Evolutionary conservation across 2,888 invertebrate genomes (phyloP), one percentile per base, ranked within the genome.

Genomic region (Aleiodes leptofemur): DNA sequence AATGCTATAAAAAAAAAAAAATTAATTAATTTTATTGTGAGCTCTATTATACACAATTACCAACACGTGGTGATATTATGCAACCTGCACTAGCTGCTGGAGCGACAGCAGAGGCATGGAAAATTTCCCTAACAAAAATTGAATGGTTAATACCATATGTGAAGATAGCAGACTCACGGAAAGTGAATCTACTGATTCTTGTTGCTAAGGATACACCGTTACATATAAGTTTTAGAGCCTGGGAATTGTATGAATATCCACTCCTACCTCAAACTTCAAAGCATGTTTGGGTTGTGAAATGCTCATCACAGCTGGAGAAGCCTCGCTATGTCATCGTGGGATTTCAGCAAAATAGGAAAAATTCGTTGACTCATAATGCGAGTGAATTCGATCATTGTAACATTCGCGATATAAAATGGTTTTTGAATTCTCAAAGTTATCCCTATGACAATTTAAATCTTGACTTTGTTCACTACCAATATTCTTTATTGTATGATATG

Each of bases 21-120:
- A n/a, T n/a, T n/a, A n/a, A n/a, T n/a, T n/a, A n/a, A n/a, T n/a
- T n/a, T n/a, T n/a, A n/a, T n/a, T n/a, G n/a, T n/a, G n/a, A n/a
- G n/a, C n/a, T n/a, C n/a, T n/a, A n/a, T n/a, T n/a, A n/a, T n/a
- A n/a, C n/a, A n/a, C n/a, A n/a, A n/a, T n/a, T n/a, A n/a, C n/a
- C n/a, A n/a, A n/a, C n/a, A n/a, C n/a, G n/a, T n/a, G n/a, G n/a
- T n/a, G n/a, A n/a, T n/a, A n/a, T 72, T 72, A 74, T 78, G 31
- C 64, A 76, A 69, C 56, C 55, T 13, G 31, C 64, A 7, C 50
- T 81, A 13, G 82, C 78, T 56, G 83, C 86, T 82, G 74, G 81
- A 78, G 79, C 82, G 69, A 1, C 14, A 23, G 56, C 14, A 56
- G 43, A 16, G 14, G 38, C 23, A 56, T 38, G 43, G 73, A 82